Evolutionary conservation across 1,140 invertebrate genomes (phyloP).

Genomic region (Drosophila melanica): DNA sequence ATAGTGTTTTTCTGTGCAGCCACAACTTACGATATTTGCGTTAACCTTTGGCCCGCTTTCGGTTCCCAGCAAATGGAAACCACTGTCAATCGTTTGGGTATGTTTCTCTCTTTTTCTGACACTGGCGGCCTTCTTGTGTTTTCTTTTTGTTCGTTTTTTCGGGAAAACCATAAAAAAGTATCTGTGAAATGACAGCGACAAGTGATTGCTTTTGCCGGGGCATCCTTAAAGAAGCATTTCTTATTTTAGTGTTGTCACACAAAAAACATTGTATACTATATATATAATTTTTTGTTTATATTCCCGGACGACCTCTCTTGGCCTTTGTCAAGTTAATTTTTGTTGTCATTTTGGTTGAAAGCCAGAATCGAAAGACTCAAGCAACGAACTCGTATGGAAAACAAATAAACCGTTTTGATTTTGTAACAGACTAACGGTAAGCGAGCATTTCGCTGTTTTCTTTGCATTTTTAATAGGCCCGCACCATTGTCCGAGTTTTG

Average conservation of each 20-base stretch:
- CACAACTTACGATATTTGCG: conserved; percentile 18
- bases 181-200: conserved; percentile 64
- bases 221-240: conserved; percentile 40
- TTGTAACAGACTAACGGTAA: conserved; percentile 67
- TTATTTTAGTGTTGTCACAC: conserved; percentile 22
- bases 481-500: conserved; percentile 53
- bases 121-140: conserved; percentile 57
- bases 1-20: conserved; percentile 9
- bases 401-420: conserved; percentile 49
- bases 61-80: conserved; percentile 44
- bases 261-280: not conserved
- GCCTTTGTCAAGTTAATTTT: conserved; percentile 37
- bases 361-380: conserved; percentile 65
- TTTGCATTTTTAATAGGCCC: conserved; percentile 50
- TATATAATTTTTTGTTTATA: not conserved
- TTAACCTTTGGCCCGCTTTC: conserved; percentile 37
- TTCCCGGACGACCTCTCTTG: not conserved
- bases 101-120: conserved; percentile 39
- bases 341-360: not conserved
- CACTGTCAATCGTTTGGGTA: conserved; percentile 3
- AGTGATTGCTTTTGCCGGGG: conserved; percentile 46
- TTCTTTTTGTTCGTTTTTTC: conserved; percentile 24
- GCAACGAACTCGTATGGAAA: conserved; percentile 62
- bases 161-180: conserved; percentile 68
- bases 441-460: conserved; percentile 50